Percentiles rank a stretch among this genome's conserved stretches.
Evolutionary conservation across 2,888 invertebrate genomes (phyloP).

Genomic region (Phanerotoma sp.): DNA sequence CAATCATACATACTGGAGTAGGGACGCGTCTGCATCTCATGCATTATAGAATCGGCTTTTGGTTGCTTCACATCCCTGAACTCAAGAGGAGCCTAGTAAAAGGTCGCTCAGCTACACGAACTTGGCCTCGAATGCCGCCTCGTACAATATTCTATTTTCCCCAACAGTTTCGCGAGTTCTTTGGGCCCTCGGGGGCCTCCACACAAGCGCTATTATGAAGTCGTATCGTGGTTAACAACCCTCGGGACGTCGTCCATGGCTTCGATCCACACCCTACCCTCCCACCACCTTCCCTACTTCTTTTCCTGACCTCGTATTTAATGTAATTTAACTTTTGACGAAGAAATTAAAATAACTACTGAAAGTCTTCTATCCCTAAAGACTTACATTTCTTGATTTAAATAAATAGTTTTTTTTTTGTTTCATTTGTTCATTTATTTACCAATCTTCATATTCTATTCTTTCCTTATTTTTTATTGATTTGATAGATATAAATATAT

Average conservation of each 20-base stretch:
- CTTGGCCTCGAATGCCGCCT: not conserved
- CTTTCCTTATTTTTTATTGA: no score
- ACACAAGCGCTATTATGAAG: slow-evolving; percentile 14
- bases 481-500: no score
- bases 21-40: slow-evolving; percentile 45
- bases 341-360: not conserved
- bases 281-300: slow-evolving; percentile 13
- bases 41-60: slow-evolving; percentile 40
- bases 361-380: not conserved
- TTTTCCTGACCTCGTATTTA: slow-evolving; percentile 26
- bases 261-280: slow-evolving; percentile 7
- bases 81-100: slow-evolving; percentile 1
- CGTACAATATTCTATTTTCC: slow-evolving; percentile 15
- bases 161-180: not conserved
- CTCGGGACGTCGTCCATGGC: slow-evolving; percentile 17
- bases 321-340: slow-evolving; percentile 34
- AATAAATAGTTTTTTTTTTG: no score
- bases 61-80: slow-evolving; percentile 21
- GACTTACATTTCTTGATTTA: no score
- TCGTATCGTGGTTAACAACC: slow-evolving; percentile 25
- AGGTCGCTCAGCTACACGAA: slow-evolving; percentile 4
- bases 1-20: slow-evolving; percentile 47
- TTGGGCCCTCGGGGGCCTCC: not conserved
- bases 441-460: no score
- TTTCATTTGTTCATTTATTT: no score